Evolutionary conservation across 2,113 vertebrate genomes (phyloP).

Genomic region (Strix uralensis): DNA sequence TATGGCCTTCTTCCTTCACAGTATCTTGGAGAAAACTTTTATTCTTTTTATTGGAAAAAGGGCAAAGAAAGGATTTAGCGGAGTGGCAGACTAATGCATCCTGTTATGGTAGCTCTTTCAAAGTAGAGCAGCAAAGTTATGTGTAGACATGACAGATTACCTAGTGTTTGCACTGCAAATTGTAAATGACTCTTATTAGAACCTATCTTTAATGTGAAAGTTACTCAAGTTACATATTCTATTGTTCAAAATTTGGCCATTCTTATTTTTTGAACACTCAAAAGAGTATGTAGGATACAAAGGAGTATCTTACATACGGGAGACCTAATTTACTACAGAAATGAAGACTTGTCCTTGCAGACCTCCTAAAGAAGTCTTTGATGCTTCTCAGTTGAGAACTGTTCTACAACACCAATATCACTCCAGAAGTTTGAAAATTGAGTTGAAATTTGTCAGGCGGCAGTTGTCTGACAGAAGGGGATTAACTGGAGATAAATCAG

Average conservation of each 20-base stretch:
- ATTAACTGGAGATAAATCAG: accelerated
- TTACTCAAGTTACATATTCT: background rate
- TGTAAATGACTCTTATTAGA: background rate
- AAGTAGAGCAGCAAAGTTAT: background rate
- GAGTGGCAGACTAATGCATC: background rate
- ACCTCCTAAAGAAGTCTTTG: background rate
- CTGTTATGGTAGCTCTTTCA: background rate
- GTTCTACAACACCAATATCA: background rate
- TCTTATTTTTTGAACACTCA: background rate
- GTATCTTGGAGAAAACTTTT: background rate
- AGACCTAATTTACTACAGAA: background rate
- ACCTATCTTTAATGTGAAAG: background rate
- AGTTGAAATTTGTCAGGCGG: background rate
- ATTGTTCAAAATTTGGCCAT: background rate
- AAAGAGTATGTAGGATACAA: background rate
- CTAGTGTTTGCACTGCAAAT: background rate
- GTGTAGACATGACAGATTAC: background rate
- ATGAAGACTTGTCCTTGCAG: background rate
- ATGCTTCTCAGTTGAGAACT: background rate
- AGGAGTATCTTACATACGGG: background rate
- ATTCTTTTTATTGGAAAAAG: background rate
- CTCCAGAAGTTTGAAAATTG: background rate
- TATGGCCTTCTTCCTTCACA: background rate
- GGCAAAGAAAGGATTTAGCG: background rate
- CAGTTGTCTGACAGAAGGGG: background rate